Evolutionary conservation across 2,797 vertebrate species (phyloP).

Genomic region (Tachyglossus aculeatus): DNA sequence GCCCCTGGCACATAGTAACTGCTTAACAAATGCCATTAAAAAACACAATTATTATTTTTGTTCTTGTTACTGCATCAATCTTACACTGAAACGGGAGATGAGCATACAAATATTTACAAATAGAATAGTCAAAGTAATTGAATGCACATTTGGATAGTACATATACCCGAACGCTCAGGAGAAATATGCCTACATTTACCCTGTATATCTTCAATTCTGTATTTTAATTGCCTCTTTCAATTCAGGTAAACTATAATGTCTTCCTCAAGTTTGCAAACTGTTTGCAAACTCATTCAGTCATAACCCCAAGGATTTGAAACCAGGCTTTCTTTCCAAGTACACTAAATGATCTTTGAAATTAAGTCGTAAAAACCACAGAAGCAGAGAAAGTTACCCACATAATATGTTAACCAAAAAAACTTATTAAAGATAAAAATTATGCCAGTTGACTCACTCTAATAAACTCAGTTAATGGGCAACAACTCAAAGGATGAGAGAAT

Average conservation of each 20-base stretch:
- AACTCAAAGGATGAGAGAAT: slow-evolving; percentile 18
- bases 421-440: slow-evolving; percentile 16
- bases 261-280: slow-evolving; percentile 1
- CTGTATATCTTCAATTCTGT: too few relatives aligned
- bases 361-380: slow-evolving; percentile 6
- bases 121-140: too few relatives aligned
- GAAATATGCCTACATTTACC: too few relatives aligned
- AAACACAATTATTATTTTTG: too few relatives aligned
- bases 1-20: too few relatives aligned
- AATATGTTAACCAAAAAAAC: neutral
- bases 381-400: neutral
- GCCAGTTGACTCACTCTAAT: slow-evolving; percentile 13
- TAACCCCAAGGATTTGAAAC: neutral
- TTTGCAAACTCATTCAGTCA: neutral
- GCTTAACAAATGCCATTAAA: too few relatives aligned
- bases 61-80: too few relatives aligned
- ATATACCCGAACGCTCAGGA: too few relatives aligned
- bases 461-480: slow-evolving; percentile 23
- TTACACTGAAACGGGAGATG: too few relatives aligned
- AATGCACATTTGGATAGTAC: too few relatives aligned
- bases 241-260: neutral
- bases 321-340: neutral
- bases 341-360: slow-evolving; percentile 28
- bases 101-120: too few relatives aligned
- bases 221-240: too few relatives aligned